Percentiles rank a stretch among this genome's conserved stretches.
Conservation (phyloP, 1,140 invertebrate species). For the Trachymyrmex septentrionalis region DNA sequence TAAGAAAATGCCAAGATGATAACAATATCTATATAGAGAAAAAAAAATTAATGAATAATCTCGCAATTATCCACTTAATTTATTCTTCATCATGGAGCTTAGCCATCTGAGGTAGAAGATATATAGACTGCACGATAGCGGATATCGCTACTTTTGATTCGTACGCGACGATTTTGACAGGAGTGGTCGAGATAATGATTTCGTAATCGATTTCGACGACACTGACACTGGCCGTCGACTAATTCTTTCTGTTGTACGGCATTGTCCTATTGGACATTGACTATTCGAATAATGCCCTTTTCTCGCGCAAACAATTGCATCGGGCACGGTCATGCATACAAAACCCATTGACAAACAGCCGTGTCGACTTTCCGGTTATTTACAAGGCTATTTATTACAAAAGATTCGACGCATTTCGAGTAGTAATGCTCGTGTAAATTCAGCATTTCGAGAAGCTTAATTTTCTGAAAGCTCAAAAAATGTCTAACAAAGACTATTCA, state of each 20-base stretch:
- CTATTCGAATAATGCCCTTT: conserved; percentile 39
- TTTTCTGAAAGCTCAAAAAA: background rate
- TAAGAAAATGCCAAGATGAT: background rate
- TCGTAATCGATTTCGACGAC: conserved; percentile 38
- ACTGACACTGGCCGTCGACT: conserved; percentile 53
- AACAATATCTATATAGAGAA: background rate
- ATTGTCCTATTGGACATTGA: conserved; percentile 11
- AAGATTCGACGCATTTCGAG: background rate
- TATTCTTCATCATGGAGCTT: background rate
- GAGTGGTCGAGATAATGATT: conserved; percentile 47
- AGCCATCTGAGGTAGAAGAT: background rate
- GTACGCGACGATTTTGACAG: conserved; percentile 15
- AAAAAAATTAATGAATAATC: conserved; percentile 24
- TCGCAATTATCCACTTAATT: background rate
- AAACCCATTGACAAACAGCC: conserved; percentile 34
- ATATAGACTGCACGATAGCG: conserved; percentile 6
- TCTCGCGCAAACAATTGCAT: conserved; percentile 34
- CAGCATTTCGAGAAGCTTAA: background rate
- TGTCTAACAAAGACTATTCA: no score
- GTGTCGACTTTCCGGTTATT: conserved; percentile 40
- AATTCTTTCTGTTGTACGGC: background rate
- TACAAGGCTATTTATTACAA: conserved; percentile 14
- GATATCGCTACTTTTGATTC: conserved; percentile 22
- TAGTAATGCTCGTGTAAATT: background rate
- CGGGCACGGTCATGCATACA: conserved; percentile 43